These are phyloP conservation scores for Chelidonichthys spinosus DNA, from an alignment of 2,797 vertebrate species.

Conservation along the genomic window DNA sequence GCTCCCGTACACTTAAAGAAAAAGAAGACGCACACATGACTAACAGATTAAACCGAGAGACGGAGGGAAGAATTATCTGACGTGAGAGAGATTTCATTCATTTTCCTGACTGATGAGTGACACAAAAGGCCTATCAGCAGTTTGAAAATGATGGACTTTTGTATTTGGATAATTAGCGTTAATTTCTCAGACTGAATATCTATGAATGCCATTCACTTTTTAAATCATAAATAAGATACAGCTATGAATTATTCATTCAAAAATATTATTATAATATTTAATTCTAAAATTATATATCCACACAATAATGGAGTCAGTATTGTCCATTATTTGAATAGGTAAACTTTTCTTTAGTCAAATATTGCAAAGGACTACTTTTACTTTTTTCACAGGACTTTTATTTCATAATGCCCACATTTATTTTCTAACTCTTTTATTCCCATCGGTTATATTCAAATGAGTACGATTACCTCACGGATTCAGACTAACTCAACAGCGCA, in stretches of 20 bases:
- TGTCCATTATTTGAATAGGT: neutral
- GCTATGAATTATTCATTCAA: neutral
- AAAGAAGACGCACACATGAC: slow-evolving; percentile 30
- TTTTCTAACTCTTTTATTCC: neutral
- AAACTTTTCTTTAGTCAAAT: neutral
- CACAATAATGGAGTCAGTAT: neutral
- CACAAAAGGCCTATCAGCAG: neutral
- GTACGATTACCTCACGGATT: too few relatives aligned
- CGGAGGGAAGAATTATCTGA: slow-evolving; percentile 5
- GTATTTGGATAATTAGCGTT: slow-evolving; percentile 8
- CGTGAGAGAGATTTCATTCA: slow-evolving; percentile 13
- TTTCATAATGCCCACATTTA: neutral
- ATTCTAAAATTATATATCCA: neutral
- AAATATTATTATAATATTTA: neutral
- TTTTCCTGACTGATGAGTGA: slow-evolving; percentile 6
- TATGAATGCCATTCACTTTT: neutral
- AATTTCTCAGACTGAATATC: slow-evolving; percentile 6
- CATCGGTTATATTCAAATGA: too few relatives aligned
- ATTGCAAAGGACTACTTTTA: neutral
- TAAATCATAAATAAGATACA: neutral
- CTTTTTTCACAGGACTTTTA: neutral
- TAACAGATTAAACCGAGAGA: slow-evolving; percentile 36
- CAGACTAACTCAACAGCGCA: too few relatives aligned
- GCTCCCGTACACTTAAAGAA: slow-evolving; percentile 30
- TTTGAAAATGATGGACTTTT: neutral